A percentile compares a stretch with the other conserved stretches of the same genome.
These are phyloP conservation scores for Lordiphosa collinella DNA, from an alignment of 1,140 invertebrate genomes.

Conservation along the genomic window DNA sequence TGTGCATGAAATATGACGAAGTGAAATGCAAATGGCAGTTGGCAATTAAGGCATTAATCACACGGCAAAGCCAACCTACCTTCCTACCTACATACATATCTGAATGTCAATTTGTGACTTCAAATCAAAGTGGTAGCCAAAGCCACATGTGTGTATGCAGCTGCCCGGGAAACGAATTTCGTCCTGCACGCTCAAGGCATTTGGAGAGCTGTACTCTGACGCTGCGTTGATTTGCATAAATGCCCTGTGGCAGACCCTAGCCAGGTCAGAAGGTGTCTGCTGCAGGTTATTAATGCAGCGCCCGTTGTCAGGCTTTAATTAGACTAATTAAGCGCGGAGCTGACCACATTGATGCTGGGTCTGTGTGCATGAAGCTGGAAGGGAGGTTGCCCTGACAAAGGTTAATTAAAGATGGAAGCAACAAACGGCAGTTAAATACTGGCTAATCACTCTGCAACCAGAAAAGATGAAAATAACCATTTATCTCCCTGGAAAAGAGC, in stretches of 20 bases:
- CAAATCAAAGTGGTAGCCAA: constrained; percentile 25
- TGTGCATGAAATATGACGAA: constrained; percentile 50
- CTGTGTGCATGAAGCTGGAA: background rate
- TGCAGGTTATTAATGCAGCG: constrained; percentile 62
- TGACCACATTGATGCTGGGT: constrained; percentile 10
- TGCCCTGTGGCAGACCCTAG: constrained; percentile 7
- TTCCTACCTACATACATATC: constrained; percentile 1
- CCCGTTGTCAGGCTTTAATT: constrained; percentile 50
- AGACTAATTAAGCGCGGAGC: constrained; percentile 57
- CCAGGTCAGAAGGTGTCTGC: constrained; percentile 10
- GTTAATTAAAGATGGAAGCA: constrained; percentile 19
- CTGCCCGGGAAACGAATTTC: background rate
- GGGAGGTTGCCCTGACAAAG: background rate
- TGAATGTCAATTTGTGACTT: constrained; percentile 38
- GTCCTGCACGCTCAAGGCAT: constrained; percentile 11
- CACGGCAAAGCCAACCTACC: constrained; percentile 15
- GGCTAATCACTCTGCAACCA: too few species aligned
- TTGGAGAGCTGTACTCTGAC: constrained; percentile 1
- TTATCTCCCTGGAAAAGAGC: too few species aligned
- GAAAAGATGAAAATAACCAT: too few species aligned
- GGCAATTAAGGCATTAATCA: constrained; percentile 51
- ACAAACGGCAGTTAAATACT: too few species aligned
- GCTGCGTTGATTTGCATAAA: constrained; percentile 51
- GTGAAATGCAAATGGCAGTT: constrained; percentile 22
- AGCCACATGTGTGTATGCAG: constrained; percentile 11